Evolutionary conservation across 2,888 invertebrate genomes (phyloP).

Genomic region (Terebella lapidaria): DNA sequence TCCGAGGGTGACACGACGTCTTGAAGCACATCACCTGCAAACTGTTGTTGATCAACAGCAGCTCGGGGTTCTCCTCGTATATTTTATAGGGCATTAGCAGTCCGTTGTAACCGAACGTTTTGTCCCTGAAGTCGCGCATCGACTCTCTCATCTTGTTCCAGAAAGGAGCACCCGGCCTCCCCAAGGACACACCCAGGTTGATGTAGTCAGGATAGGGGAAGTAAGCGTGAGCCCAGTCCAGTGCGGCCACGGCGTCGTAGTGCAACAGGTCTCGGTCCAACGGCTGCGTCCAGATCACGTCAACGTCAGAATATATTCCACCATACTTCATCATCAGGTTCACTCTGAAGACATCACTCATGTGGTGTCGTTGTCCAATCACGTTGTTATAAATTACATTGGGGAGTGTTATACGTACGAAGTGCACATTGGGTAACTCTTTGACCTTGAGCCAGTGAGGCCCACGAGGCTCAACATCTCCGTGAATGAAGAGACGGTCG

Average conservation of each 20-base stretch:
- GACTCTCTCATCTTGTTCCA: constrained; percentile 24
- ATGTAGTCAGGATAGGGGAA: constrained; percentile 20
- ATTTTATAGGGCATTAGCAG: constrained; percentile 25
- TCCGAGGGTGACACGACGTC: constrained; percentile 38
- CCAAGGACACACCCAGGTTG: constrained; percentile 24
- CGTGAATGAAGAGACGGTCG: constrained; percentile 38
- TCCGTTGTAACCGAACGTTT: constrained; percentile 22
- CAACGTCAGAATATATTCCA: constrained; percentile 46
- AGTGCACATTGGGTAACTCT: not conserved
- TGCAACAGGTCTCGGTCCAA: constrained; percentile 25
- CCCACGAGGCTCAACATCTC: constrained; percentile 29
- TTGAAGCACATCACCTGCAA: constrained; percentile 39
- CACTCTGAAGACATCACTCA: constrained; percentile 41
- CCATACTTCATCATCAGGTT: constrained; percentile 43
- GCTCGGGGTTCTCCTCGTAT: constrained; percentile 31
- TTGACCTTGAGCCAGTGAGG: constrained; percentile 7
- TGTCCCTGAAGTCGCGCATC: constrained; percentile 19
- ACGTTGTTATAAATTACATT: constrained; percentile 4
- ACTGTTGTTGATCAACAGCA: constrained; percentile 31
- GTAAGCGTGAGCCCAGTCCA: constrained; percentile 36
- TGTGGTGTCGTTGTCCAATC: constrained; percentile 30
- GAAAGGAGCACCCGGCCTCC: constrained; percentile 23
- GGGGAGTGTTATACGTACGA: not conserved
- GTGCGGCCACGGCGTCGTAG: constrained; percentile 37
- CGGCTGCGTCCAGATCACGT: constrained; percentile 38